Evolutionary conservation across 1,140 invertebrate genomes (phyloP).

Genomic region (Drosophila sp.): DNA sequence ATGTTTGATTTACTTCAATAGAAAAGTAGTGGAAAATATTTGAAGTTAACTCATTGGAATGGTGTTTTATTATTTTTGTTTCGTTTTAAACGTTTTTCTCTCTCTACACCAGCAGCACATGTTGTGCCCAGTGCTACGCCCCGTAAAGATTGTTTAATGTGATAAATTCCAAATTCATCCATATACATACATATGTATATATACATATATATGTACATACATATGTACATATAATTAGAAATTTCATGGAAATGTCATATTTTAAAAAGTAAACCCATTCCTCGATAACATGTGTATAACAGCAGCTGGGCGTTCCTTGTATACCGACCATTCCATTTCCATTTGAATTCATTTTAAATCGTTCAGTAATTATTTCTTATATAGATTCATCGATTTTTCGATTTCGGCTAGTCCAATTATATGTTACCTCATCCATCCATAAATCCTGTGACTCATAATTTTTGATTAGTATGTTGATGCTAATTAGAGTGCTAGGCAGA

Average conservation of each 20-base stretch:
- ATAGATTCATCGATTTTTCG: conserved; percentile 15
- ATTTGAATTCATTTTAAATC: conserved; percentile 39
- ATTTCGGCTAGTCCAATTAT: conserved; percentile 15
- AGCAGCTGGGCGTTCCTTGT: conserved; percentile 33
- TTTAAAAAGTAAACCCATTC: conserved; percentile 45
- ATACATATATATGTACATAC: conserved; percentile 17
- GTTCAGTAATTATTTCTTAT: conserved; percentile 26
- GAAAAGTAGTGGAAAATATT: not conserved
- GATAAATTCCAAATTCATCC: conserved; percentile 44
- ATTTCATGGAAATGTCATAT: conserved; percentile 43
- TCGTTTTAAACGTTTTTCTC: not conserved
- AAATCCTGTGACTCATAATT: conserved; percentile 16
- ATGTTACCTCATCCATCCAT: conserved; percentile 62
- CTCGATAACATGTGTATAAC: conserved; percentile 53
- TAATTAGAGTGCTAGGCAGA: conserved; percentile 57
- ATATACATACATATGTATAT: conserved; percentile 19
- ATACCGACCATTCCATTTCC: conserved; percentile 31
- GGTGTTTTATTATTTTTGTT: not conserved
- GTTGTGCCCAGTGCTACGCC: conserved; percentile 42
- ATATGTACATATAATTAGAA: conserved; percentile 35
- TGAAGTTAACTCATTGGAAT: not conserved
- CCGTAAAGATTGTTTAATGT: conserved; percentile 53
- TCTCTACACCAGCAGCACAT: conserved; percentile 28
- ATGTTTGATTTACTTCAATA: conserved; percentile 11
- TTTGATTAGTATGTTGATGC: conserved; percentile 58